Conservation (phyloP, 2,888 invertebrate species). For the Drosophila anomalata region DNA sequence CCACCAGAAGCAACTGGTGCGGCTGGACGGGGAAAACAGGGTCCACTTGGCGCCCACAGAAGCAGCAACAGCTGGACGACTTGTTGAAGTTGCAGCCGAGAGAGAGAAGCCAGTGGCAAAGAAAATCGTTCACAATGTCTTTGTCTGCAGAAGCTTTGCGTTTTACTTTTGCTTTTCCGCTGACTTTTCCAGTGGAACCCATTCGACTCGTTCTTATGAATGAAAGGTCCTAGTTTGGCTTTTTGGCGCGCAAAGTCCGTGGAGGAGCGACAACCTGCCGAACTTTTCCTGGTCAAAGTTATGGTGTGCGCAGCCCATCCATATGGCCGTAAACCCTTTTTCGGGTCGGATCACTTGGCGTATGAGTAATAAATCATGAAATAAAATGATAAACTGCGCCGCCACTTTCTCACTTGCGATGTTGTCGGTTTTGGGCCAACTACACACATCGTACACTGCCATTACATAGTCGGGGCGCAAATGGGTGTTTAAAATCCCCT, state of each 20-base stretch:
- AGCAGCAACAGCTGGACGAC: constrained; percentile 61
- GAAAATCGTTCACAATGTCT: constrained; percentile 2
- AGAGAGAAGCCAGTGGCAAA: no score
- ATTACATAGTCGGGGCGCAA: constrained; percentile 59
- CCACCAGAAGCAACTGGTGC: constrained; percentile 71
- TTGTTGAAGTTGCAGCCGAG: constrained; percentile 62
- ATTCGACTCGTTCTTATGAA: constrained; percentile 64
- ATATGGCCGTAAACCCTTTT: constrained; percentile 44
- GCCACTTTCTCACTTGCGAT: constrained; percentile 16
- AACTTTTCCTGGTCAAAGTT: constrained; percentile 33
- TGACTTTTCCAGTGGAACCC: constrained; percentile 52
- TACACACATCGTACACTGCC: constrained; percentile 24
- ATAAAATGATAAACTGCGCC: constrained; percentile 60
- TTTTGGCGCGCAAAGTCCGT: constrained; percentile 23
- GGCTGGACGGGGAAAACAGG: constrained; percentile 15
- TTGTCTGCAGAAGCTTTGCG: constrained; percentile 38
- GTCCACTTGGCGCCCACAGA: constrained; percentile 60
- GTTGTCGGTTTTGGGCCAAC: constrained; percentile 20
- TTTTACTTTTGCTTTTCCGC: constrained; percentile 24
- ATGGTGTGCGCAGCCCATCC: constrained; percentile 21
- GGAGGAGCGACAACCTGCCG: neutral
- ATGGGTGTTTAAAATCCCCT: constrained; percentile 60
- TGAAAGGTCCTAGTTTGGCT: constrained; percentile 38
- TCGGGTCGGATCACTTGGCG: constrained; percentile 36
- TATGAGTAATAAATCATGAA: constrained; percentile 69